Base-by-base conservation (phyloP, 2,888 invertebrate genomes). In the Onthophagus sagittarius region DNA sequence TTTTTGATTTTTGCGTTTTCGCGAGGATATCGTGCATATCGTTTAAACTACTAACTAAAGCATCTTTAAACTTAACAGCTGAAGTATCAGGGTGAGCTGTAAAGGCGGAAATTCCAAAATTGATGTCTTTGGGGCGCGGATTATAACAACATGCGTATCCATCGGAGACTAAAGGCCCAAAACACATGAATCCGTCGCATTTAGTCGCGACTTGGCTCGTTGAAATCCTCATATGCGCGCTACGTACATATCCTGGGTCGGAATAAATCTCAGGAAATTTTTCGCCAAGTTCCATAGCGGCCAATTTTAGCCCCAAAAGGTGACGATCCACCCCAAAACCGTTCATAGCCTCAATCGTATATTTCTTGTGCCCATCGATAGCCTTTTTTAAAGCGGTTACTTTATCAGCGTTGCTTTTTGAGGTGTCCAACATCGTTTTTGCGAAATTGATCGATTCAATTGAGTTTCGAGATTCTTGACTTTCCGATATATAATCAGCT, bases 61-160 rank as follows among this genome's bases (percentile, higher is more conserved):
- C 88, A 64, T 88, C 85, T 63, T 88, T 84, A 86, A 90, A 89
- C 77, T 86, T 82, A 75, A 80, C 83, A n/a, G 91, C 88, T 82
- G 88, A 85, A 0, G 94, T 94, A 73, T 88, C 89, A 0, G 87
- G 82, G 82, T 90, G 87, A 15, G 87, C 86, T 31, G 84, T 86
- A 86, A 92, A 94, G 7, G 94, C 90, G 0, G 94, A 88, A 0
- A 93, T 88, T 0, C 91, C 92, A 81, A 95, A 91, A 82, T 92
- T 91, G 23, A 97, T 91, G 81, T 92, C 90, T 74, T 90, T 85
- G 70, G 88, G 86, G 69, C 95, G 90, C 5, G 98, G 97, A 86
- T 98, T 98, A 87, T 99, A 98, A 86, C 98, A 98, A 79, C 96
- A 93, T 5, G 94, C 96, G 85, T 98, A 98, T 15, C 98, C 98